These are phyloP conservation scores for Neostethus bicornis DNA, from an alignment of 2,797 vertebrate genomes.

Conservation along the genomic window DNA sequence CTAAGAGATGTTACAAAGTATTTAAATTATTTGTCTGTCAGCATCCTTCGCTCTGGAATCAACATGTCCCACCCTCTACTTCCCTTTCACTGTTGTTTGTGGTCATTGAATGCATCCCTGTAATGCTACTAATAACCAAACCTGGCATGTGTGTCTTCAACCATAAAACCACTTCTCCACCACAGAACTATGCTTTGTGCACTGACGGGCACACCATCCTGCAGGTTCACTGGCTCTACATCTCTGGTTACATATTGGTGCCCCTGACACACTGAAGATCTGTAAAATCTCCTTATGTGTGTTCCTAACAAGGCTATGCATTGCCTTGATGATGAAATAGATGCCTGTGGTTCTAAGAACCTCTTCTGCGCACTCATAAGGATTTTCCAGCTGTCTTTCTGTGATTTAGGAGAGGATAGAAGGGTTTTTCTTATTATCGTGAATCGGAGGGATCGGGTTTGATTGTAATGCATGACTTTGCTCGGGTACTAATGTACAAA, in stretches of 20 bases:
- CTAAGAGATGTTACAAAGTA: constrained; percentile 52
- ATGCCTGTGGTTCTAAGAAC: constrained; percentile 17
- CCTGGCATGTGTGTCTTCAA: constrained; percentile 27
- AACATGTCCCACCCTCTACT: constrained; percentile 61
- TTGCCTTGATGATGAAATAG: constrained; percentile 48
- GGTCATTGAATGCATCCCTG: constrained; percentile 44
- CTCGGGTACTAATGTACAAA: constrained; percentile 9
- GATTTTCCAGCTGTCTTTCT: constrained; percentile 33
- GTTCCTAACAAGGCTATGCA: constrained; percentile 30
- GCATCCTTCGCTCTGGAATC: constrained; percentile 53
- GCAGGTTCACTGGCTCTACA: constrained; percentile 25
- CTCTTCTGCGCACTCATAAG: constrained; percentile 32
- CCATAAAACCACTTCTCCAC: constrained; percentile 6
- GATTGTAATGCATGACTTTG: constrained; percentile 7
- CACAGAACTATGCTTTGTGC: constrained; percentile 10
- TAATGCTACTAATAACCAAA: constrained; percentile 24
- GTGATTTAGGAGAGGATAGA: constrained; percentile 32
- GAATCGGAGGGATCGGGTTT: constrained; percentile 27
- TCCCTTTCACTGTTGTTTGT: constrained; percentile 61
- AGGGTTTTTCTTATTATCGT: constrained; percentile 16
- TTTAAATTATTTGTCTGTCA: constrained; percentile 62
- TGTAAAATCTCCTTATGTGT: constrained; percentile 39
- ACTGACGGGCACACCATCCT: constrained; percentile 14
- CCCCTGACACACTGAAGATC: constrained; percentile 19
- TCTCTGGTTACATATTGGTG: constrained; percentile 60